Base-by-base conservation (phyloP, 2,113 vertebrate species). In the Barbus barbus region DNA sequence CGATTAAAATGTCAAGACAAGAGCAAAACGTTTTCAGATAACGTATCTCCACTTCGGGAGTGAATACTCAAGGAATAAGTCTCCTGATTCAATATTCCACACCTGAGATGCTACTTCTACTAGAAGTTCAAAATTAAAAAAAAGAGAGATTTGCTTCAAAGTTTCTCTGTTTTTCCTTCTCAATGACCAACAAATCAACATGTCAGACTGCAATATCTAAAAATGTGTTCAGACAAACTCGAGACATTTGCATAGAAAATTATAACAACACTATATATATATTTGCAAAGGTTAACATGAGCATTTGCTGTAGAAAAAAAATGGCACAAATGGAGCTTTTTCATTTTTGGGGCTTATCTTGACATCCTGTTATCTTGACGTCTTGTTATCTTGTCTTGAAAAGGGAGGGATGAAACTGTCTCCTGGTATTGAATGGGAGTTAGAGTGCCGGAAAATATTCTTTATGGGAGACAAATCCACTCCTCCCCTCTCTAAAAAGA, bases 1-100 rank as follows among this genome's bases (percentile, higher is more conserved):
- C 33, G 12, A 82, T 75, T 60, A 75, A 85, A 82, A 88, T 83
- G 83, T 83, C 85, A 89, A 82, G 77, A 28, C 44, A 16, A 73
- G 73, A 51, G 72, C 56, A 14, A 84, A 69, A 12, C 44, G 3
- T 53, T 38, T 83, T 58, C 44, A 63, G 56, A 65, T 69, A 81
- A 51, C 28, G 14, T 51, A 81, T 69, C 78, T 46, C 20, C 28
- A 13, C 41, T 33, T 33, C 24, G 3, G 61, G 61, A 8, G 60
- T n/a, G 24, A 81, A 33, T 51, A 20, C 61, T 51, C 2, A 51
- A 6, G 53, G 81, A 60, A 58, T 56, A 44, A 44, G 9, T 83
- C 38, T 63, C 58, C 31, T 56, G 31, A 56, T 84, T 53, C 83
- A 77, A 69, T 56, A 76, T 56, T 53, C 44, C 22, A 69, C 48